Evolutionary conservation across 1,140 invertebrate species (phyloP), one percentile per base, ranked within the genome.

Genomic region (Drosophila kanapiae): DNA sequence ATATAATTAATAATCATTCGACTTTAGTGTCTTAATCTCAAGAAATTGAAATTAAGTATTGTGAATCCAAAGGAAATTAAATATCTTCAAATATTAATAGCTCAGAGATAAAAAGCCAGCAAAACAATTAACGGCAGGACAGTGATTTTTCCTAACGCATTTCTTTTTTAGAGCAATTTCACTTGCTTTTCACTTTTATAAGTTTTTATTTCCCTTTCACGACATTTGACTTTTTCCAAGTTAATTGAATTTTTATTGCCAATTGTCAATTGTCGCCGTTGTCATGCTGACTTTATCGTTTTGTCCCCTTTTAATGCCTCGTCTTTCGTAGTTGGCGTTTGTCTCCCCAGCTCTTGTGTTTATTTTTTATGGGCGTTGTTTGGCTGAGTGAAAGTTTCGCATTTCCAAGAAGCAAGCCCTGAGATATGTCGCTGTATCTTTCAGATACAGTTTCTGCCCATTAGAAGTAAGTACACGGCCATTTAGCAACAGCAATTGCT

Each of bases 211-310:
- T 57, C 57, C 43, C 69, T 74, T 81, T 62, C 47, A 27, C 27
- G 47, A 49, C 31, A 49, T 53, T 68, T 64, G 75, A 51, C 58
- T 45, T 81, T 81, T 84, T 86, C 58, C 78, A 78, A 69, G 49
- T 64, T 82, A 82, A 86, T 86, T 86, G 82, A 72, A 79, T 65
- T 79, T 83, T 80, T 88, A 87, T 78, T 88, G 84, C 63, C 80
- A 80, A 87, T 87, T 82, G 82, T 75, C 78, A 79, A 86, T 86
- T 83, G 76, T 61, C 67, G 56, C 62, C 23, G 54, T 57, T 67
- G 62, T 49, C 40, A 48, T 42, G 23, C 23, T 37, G 45, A 40
- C 49, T 38, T 42, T 40, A 14, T 60, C 11, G 62, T 42, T 75
- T 33, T 62, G 38, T 51, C 42, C 14, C 62, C 57, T 33, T 33